Evolutionary conservation across 1,140 invertebrate species (phyloP), one percentile per base, ranked within the genome.

Genomic region (Drosophila nigromelanica): DNA sequence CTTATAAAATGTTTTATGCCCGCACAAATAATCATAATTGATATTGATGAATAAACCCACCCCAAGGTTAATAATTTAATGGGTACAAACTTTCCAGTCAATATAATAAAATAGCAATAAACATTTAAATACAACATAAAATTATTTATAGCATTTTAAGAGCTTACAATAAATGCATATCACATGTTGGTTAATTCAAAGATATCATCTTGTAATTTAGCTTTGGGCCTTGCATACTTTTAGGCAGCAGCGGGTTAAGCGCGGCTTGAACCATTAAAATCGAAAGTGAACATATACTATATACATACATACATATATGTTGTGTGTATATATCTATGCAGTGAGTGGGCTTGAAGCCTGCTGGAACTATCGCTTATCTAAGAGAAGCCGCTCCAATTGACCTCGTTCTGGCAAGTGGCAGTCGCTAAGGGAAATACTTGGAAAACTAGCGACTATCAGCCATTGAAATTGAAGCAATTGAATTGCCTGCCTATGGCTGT

Each of bases 221-320:
- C 42, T n/a, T n/a, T 18, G 24, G 27, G 10, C 4, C 21, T 73
- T 67, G 80, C 81, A 76, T 83, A 83, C 80, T 83, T 83, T 83
- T 73, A 83, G 80, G 80, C 80, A 35, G 61, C 43, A 35, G 61
- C 35, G 14, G 33, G 3, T 50, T 15, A 61, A 66, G 24, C 64
- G 24, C 47, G 21, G 5, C 33, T 51, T 66, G 58, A 73, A 33
- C 66, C 35, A 33, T 39, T 35, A 8, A 5, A 56, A 51, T 42
- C 3, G 14, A 5, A 7, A 11, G 30, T 33, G 8, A 3, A 5
- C 24, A 3, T 27, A 27, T 27, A 27, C 0, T 27, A 27, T 27
- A 5, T 27, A 30, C 15, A 18, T 48, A 10, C 30, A 27, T n/a
- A 14, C 8, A 14, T n/a, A 30, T 30, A 50, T 24, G 4, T 12